Base-by-base conservation (phyloP, 2,797 vertebrate genomes). In the Lophius americanus region DNA sequence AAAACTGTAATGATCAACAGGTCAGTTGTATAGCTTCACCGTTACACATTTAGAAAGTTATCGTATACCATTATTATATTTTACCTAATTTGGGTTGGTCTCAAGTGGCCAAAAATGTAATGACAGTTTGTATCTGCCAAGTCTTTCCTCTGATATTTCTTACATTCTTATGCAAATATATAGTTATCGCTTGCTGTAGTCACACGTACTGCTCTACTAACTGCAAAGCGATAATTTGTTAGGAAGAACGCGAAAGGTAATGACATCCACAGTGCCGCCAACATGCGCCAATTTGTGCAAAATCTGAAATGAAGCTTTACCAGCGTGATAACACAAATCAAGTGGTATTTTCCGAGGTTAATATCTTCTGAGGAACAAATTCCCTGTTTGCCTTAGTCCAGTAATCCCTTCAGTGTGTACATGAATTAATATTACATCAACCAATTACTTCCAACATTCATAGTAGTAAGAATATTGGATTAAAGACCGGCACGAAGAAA, bases 371-470 rank as follows among this genome's bases (percentile, higher is more conserved):
- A 66, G 23, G 39, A 6, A 38, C 12, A 53, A 60, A 60, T 13
- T 46, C 14, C 10, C 14, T 14, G 11, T 59, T 33, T 38, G 33
- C 23, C 32, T 62, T 8, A 36, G 7, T 13, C 32, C 3, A 1
- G 2, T 6, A 13, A 32, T 23, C 23, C 23, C 23, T 23, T 23
- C 23, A 23, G 23, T 23, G 23, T 23, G 23, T 23, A 23, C 23
- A 23, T 23, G 23, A 23, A 23, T 23, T 23, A 23, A 23, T 23
- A 23, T 23, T 23, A 23, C 23, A 23, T 23, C 23, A 23, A 41
- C 39, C 39, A 41, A 41, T 46, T 47, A 36, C 6, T 36, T 59
- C 62, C 43, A 62, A 62, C 43, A 23, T 23, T 23, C 23, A 23
- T 23, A 23, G 23, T 23, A 23, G 37, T 38, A 38, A 4, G 4